These are phyloP conservation scores for Pelodiscus sinensis DNA, from an alignment of 2,113 vertebrate species.

Conservation along the genomic window DNA sequence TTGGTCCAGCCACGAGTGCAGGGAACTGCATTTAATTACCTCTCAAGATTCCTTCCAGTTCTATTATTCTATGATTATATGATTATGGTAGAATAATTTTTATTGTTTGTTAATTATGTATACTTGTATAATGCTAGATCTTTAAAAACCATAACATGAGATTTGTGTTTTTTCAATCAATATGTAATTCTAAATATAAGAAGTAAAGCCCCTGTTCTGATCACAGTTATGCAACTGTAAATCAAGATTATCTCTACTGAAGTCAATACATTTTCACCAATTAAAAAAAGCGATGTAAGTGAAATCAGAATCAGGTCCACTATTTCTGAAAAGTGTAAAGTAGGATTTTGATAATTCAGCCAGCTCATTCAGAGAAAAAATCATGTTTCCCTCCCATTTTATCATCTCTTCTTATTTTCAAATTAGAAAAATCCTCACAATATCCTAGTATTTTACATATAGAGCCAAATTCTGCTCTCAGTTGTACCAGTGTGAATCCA, in stretches of 20 bases:
- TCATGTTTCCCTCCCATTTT: background rate
- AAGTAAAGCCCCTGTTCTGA: background rate
- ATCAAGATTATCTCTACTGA: background rate
- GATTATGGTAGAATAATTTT: background rate
- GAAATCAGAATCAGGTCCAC: background rate
- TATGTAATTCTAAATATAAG: background rate
- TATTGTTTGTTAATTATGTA: background rate
- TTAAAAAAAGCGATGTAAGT: fast-evolving
- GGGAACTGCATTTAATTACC: too few relatives aligned
- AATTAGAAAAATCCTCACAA: background rate
- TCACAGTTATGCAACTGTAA: background rate
- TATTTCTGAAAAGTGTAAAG: background rate
- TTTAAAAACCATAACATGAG: background rate
- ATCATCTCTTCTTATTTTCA: background rate
- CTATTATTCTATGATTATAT: too few relatives aligned
- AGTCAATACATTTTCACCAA: background rate
- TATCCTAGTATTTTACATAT: background rate
- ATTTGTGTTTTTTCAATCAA: background rate
- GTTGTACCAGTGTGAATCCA: background rate
- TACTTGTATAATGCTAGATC: fast-evolving
- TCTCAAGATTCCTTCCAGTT: too few relatives aligned
- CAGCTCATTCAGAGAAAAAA: background rate
- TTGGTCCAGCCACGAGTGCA: too few relatives aligned
- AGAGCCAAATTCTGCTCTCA: background rate
- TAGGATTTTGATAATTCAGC: background rate